Evolutionary conservation across 2,113 vertebrate genomes (phyloP).

Genomic region (Hypanus sabinus): DNA sequence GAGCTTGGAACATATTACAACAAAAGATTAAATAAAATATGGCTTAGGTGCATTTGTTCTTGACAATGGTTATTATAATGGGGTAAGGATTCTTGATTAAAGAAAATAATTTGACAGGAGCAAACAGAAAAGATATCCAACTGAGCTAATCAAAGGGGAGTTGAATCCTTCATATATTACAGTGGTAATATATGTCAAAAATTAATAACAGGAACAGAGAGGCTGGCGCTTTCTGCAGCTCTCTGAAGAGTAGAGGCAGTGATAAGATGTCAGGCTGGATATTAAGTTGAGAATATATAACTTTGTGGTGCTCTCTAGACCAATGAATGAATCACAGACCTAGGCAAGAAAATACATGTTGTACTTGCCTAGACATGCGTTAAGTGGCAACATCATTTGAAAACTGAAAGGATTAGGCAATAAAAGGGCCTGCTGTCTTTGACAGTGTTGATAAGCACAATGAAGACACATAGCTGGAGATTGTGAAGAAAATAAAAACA

Average conservation of each 20-base stretch:
- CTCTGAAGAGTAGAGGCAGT: neutral
- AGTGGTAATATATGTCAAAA: neutral
- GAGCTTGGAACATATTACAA: neutral
- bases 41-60: neutral
- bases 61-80: neutral
- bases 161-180: neutral
- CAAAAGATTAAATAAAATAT: neutral
- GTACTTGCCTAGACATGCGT: neutral
- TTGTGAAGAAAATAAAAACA: neutral
- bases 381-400: neutral
- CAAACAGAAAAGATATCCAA: neutral
- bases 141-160: conserved; percentile 3
- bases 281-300: conserved; percentile 12
- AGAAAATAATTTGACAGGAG: neutral
- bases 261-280: neutral
- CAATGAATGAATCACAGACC: conserved; percentile 14
- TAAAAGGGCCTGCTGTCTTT: neutral
- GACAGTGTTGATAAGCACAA: neutral
- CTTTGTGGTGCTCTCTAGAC: neutral
- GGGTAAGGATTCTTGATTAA: neutral
- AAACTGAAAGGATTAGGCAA: neutral
- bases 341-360: neutral
- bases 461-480: neutral
- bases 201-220: neutral
- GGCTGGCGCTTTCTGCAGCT: neutral